Conservation (phyloP, 1,140 invertebrate genomes). For the Dryas iulia region DNA sequence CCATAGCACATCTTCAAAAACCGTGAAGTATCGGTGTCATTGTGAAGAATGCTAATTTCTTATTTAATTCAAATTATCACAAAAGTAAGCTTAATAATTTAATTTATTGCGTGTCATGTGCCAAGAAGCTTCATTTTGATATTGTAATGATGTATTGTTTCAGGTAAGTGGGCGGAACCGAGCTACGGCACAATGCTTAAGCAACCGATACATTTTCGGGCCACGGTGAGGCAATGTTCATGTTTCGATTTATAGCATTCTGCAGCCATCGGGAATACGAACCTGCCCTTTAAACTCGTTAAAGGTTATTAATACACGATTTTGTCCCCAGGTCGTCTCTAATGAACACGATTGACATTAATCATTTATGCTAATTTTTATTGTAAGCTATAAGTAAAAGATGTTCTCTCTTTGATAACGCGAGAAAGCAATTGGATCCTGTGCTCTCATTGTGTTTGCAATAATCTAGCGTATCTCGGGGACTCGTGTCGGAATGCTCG, state of each 20-base stretch:
- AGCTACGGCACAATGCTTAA: constrained; percentile 33
- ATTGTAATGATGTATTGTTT: constrained; percentile 79
- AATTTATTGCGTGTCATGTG: constrained; percentile 22
- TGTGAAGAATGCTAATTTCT: no score
- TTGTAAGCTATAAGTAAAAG: not conserved
- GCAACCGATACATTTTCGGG: constrained; percentile 63
- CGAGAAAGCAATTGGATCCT: constrained; percentile 52
- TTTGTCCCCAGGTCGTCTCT: constrained; percentile 1
- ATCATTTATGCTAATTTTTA: constrained; percentile 6
- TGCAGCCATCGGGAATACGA: constrained; percentile 30
- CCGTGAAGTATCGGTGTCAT: not conserved
- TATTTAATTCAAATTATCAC: not conserved
- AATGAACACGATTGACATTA: constrained; percentile 12
- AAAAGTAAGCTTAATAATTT: not conserved
- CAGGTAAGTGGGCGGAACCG: constrained; percentile 68
- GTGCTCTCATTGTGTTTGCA: constrained; percentile 68
- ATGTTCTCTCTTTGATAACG: not conserved
- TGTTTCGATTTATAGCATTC: constrained; percentile 53
- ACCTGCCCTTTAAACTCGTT: constrained; percentile 39
- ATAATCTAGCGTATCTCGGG: constrained; percentile 72
- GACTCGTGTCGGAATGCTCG: constrained; percentile 72
- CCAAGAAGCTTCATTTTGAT: constrained; percentile 52
- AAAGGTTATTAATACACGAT: constrained; percentile 46
- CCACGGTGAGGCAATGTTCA: constrained; percentile 53
- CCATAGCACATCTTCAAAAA: not conserved